Evolutionary conservation across 2,113 vertebrate genomes (phyloP).

Genomic region (Megaceryle torquata): DNA sequence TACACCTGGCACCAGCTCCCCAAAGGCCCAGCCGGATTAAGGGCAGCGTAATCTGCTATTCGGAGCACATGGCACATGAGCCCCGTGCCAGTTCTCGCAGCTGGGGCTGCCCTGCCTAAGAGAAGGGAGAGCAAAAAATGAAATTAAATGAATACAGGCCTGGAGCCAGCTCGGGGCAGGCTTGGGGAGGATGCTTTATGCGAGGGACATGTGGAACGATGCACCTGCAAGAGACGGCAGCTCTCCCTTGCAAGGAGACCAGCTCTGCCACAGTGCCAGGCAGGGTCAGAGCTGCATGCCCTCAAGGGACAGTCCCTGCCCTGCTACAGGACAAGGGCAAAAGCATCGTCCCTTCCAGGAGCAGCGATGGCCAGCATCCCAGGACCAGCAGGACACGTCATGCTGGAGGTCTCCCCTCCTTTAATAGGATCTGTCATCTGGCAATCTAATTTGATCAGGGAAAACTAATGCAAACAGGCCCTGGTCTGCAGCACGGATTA

Average conservation of each 20-base stretch:
- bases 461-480: slow-evolving; percentile 28
- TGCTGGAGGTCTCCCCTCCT: slow-evolving; percentile 31
- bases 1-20: neutral
- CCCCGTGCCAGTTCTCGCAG: neutral
- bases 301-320: neutral
- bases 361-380: neutral
- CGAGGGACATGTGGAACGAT: accelerated
- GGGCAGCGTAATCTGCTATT: neutral
- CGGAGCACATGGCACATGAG: neutral
- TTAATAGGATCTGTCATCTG: slow-evolving; percentile 61
- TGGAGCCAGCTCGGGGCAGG: neutral
- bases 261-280: neutral
- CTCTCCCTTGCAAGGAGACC: neutral
- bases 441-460: slow-evolving; percentile 65
- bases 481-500: slow-evolving; percentile 24
- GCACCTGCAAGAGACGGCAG: neutral
- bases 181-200: neutral
- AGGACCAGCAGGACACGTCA: neutral
- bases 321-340: neutral
- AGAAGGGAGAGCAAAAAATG: neutral
- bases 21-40: accelerated
- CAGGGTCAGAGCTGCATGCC: accelerated
- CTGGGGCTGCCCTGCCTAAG: neutral
- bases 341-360: neutral
- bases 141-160: neutral